These are phyloP conservation scores for Dermolepida albohirtum DNA, from an alignment of 2,888 invertebrate genomes.

Conservation along the genomic window DNA sequence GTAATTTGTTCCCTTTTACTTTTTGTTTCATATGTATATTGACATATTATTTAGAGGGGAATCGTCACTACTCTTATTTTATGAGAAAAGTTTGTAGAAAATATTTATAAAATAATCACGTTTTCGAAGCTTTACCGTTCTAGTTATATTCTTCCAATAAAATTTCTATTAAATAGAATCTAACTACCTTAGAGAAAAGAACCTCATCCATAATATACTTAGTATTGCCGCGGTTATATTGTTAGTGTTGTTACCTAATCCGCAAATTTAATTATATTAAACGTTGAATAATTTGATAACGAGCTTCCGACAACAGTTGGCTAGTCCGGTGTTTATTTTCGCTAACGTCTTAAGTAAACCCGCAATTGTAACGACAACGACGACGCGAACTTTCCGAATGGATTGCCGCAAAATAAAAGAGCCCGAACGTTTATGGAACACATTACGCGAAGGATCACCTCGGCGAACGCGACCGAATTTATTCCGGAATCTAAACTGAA, in stretches of 20 bases:
- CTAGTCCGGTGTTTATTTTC: slow-evolving; percentile 58
- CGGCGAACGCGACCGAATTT: slow-evolving; percentile 4
- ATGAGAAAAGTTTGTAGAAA: too few species aligned
- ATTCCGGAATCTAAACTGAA: slow-evolving; percentile 25
- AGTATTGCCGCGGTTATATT: slow-evolving; percentile 3
- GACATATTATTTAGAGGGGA: too few species aligned
- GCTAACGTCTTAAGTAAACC: slow-evolving; percentile 58
- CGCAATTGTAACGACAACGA: slow-evolving; percentile 51
- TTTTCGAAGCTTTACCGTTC: too few species aligned
- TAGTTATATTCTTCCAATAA: too few species aligned
- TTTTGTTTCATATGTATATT: too few species aligned
- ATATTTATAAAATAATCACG: too few species aligned
- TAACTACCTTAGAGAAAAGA: too few species aligned
- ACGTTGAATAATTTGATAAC: slow-evolving; percentile 59
- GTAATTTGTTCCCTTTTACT: too few species aligned
- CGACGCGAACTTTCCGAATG: slow-evolving; percentile 46
- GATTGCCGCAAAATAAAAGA: slow-evolving; percentile 38
- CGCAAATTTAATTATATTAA: slow-evolving; percentile 57
- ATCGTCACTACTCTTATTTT: too few species aligned
- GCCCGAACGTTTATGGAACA: slow-evolving; percentile 19
- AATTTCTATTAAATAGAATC: too few species aligned
- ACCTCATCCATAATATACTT: not conserved
- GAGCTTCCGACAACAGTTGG: slow-evolving; percentile 55
- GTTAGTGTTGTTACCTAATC: slow-evolving; percentile 22
- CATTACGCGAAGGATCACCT: slow-evolving; percentile 11